Conservation (phyloP, 2,797 vertebrate species). For the Cirrhinus molitorella region DNA sequence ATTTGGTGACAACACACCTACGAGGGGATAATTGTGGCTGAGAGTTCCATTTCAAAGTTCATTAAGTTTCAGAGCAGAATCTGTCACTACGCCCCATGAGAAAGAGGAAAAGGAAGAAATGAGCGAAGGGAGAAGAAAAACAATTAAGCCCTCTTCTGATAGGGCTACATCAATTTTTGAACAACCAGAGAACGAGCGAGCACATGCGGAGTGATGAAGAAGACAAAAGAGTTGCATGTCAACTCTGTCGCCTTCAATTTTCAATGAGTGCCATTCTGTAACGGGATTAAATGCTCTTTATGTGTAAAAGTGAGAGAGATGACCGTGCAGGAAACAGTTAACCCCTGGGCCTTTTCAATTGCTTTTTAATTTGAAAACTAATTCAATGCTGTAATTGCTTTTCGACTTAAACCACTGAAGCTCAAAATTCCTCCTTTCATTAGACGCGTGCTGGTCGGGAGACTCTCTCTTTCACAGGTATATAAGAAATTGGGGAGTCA, state of each 20-base stretch:
- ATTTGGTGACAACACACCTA: slow-evolving; percentile 71
- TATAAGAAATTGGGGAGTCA: slow-evolving; percentile 52
- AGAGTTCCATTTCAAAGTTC: slow-evolving; percentile 81
- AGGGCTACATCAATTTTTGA: slow-evolving; percentile 73
- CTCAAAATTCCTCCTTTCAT: slow-evolving; percentile 92
- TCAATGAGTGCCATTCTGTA: slow-evolving; percentile 63
- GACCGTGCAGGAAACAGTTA: slow-evolving; percentile 86
- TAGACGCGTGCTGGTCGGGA: slow-evolving; percentile 58
- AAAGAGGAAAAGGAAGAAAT: slow-evolving; percentile 61
- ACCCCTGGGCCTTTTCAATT: slow-evolving; percentile 91
- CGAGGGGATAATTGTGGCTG: slow-evolving; percentile 75
- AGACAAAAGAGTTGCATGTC: slow-evolving; percentile 62
- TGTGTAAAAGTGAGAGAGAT: slow-evolving; percentile 66
- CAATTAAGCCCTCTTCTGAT: slow-evolving; percentile 69
- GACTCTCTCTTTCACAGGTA: slow-evolving; percentile 52
- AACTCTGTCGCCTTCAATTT: slow-evolving; percentile 66
- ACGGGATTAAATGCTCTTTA: slow-evolving; percentile 69
- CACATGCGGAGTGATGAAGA: slow-evolving; percentile 38
- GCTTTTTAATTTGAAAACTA: slow-evolving; percentile 95
- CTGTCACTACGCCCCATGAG: slow-evolving; percentile 72
- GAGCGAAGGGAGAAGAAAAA: slow-evolving; percentile 65
- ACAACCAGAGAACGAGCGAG: slow-evolving; percentile 61
- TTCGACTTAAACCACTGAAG: slow-evolving; percentile 90
- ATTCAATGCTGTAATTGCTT: slow-evolving; percentile 97
- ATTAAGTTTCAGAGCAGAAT: slow-evolving; percentile 79